Conservation (phyloP, 1,140 invertebrate genomes). For the Nilaparvata lugens region DNA sequence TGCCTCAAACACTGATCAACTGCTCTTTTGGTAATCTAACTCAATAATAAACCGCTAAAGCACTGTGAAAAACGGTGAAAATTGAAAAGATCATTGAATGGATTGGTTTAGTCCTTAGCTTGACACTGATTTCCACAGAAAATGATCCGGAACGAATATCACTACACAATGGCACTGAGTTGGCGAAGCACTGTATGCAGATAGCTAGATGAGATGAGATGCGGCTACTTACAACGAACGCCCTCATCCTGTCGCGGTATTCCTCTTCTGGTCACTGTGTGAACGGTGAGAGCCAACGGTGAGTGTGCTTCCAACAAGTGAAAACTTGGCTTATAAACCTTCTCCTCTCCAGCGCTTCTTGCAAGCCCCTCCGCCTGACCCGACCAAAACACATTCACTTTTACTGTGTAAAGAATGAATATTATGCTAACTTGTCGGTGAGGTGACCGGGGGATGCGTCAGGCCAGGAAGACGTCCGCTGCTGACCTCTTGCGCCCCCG, state of each 20-base stretch:
- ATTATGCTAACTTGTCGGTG: too few species aligned
- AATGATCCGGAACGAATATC: not conserved
- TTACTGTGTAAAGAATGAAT: not conserved
- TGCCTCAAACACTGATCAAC: too few species aligned
- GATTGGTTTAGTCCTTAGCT: not conserved
- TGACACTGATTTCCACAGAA: not conserved
- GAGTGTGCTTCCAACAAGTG: not conserved
- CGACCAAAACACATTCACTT: conserved; percentile 1
- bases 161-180: not conserved
- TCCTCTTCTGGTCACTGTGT: not conserved
- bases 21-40: too few species aligned
- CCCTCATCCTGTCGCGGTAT: not conserved
- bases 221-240: not conserved
- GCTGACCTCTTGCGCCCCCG: too few species aligned
- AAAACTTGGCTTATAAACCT: conserved; percentile 3
- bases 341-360: not conserved
- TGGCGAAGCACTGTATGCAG: not conserved
- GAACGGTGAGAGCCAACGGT: not conserved
- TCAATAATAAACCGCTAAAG: too few species aligned
- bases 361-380: not conserved
- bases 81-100: not conserved
- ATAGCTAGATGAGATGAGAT: not conserved
- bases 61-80: too few species aligned
- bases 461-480: too few species aligned
- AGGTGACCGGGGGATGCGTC: too few species aligned